phyloP scores from a whole-genome alignment of 1,140 invertebrate species.

The Gryon sp. region DNA sequence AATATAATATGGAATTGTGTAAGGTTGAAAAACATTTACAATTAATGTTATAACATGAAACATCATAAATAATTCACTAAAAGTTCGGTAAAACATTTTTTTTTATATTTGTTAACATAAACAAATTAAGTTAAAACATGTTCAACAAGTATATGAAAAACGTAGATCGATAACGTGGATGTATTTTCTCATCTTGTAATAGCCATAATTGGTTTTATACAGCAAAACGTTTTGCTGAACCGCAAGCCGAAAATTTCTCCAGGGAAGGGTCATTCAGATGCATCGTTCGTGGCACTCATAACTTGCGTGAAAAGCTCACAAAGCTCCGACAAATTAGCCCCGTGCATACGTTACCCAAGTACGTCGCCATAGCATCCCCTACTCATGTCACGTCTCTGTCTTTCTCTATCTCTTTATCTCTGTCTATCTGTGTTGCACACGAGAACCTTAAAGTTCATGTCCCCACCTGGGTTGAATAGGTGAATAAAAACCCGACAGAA shows the following conservation, averaged over 20 bases:
- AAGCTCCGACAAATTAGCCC: conserved; percentile 77
- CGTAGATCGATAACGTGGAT: background rate
- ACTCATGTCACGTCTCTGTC: conserved; percentile 22
- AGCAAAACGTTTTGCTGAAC: conserved; percentile 6
- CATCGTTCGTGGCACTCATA: conserved; percentile 71
- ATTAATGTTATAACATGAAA: too few relatives aligned
- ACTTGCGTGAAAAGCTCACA: conserved; percentile 73
- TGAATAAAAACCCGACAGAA: conserved; percentile 41
- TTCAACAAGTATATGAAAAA: conserved; percentile 10
- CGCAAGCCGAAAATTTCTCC: conserved; percentile 35
- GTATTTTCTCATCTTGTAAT: background rate
- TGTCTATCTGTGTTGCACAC: too few relatives aligned
- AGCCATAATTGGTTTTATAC: conserved; percentile 17
- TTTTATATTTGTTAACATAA: too few relatives aligned
- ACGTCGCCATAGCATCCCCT: conserved; percentile 35
- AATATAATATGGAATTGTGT: too few relatives aligned
- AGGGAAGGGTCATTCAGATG: conserved; percentile 68
- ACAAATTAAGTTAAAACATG: too few relatives aligned
- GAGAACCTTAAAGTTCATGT: conserved; percentile 37
- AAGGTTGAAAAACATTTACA: too few relatives aligned
- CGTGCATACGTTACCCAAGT: conserved; percentile 74
- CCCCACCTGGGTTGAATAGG: conserved; percentile 19
- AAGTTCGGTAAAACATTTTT: too few relatives aligned
- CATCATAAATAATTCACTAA: too few relatives aligned
- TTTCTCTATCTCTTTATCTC: too few relatives aligned